phyloP scores from a whole-genome alignment of 1,140 invertebrate genomes.

The Drosophila yakuba region DNA sequence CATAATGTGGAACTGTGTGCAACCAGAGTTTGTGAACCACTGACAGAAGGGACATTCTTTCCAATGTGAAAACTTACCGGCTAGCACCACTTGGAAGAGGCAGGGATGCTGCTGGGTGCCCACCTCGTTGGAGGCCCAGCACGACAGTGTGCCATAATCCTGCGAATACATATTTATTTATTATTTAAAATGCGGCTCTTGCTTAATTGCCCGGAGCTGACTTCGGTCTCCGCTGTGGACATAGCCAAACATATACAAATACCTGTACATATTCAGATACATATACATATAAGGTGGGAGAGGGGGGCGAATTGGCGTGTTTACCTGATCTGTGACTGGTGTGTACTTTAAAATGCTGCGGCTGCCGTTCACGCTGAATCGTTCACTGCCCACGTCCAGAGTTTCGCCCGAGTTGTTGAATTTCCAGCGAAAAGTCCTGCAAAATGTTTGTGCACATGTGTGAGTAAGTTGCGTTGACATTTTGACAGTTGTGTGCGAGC shows the following conservation, averaged over 20 bases:
- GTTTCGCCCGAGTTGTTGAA: slow-evolving; percentile 95
- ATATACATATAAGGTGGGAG: not conserved
- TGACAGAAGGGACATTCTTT: too few species aligned
- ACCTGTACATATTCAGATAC: not conserved
- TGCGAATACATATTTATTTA: slow-evolving; percentile 60
- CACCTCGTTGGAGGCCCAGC: slow-evolving; percentile 91
- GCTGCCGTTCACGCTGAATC: slow-evolving; percentile 89
- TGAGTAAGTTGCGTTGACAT: slow-evolving; percentile 73
- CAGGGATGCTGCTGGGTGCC: slow-evolving; percentile 91
- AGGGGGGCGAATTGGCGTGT: slow-evolving; percentile 21
- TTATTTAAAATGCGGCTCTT: slow-evolving; percentile 62
- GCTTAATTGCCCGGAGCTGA: slow-evolving; percentile 52
- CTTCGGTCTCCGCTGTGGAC: slow-evolving; percentile 38
- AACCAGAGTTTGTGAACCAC: not conserved
- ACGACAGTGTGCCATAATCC: slow-evolving; percentile 91
- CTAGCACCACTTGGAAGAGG: slow-evolving; percentile 91
- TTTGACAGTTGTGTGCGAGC: slow-evolving; percentile 60
- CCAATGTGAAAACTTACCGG: slow-evolving; percentile 86
- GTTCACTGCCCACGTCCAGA: slow-evolving; percentile 90
- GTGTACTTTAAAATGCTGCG: slow-evolving; percentile 89
- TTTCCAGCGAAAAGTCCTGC: slow-evolving; percentile 93
- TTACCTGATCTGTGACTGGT: slow-evolving; percentile 88
- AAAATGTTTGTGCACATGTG: slow-evolving; percentile 43
- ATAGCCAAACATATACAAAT: slow-evolving; percentile 10
- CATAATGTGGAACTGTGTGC: too few species aligned